These are phyloP conservation scores for Stichopus chloronotus DNA, from an alignment of 35 echinoderm and acorn worm genomes.

Conservation along the genomic window DNA sequence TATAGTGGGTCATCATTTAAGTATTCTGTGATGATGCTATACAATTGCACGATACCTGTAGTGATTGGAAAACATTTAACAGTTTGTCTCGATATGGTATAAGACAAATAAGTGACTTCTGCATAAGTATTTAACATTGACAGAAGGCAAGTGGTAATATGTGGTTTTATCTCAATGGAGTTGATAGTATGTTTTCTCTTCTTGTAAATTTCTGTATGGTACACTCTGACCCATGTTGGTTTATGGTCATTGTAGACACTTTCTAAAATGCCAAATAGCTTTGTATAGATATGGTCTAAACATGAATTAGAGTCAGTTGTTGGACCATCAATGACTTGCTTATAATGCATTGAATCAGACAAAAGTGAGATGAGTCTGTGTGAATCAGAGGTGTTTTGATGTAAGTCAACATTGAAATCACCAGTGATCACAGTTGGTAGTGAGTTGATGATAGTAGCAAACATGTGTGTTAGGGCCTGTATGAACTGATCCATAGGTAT, in stretches of 20 bases:
- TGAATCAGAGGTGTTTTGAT: neutral
- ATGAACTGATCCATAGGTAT: neutral
- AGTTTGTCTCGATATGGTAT: too few relatives aligned
- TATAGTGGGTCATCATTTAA: too few relatives aligned
- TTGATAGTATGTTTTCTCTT: too few relatives aligned
- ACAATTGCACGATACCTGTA: too few relatives aligned
- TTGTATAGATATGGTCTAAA: slow-evolving; percentile 54
- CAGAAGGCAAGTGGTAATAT: too few relatives aligned
- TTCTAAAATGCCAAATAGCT: slow-evolving; percentile 27
- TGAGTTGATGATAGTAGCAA: neutral
- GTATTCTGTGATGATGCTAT: too few relatives aligned
- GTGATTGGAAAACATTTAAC: too few relatives aligned
- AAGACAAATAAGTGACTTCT: too few relatives aligned
- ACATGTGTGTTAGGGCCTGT: neutral
- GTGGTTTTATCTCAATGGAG: too few relatives aligned
- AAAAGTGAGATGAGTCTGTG: neutral
- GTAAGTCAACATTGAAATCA: slow-evolving; percentile 32
- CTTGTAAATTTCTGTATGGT: too few relatives aligned
- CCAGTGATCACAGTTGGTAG: neutral
- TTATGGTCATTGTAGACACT: slow-evolving; percentile 47
- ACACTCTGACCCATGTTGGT: neutral
- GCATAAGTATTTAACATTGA: too few relatives aligned
- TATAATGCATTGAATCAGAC: neutral
- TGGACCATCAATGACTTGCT: neutral
- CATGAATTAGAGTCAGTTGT: slow-evolving; percentile 56